These are phyloP conservation scores for Eurytoma californica DNA, from an alignment of 2,888 invertebrate species.

Conservation along the genomic window DNA sequence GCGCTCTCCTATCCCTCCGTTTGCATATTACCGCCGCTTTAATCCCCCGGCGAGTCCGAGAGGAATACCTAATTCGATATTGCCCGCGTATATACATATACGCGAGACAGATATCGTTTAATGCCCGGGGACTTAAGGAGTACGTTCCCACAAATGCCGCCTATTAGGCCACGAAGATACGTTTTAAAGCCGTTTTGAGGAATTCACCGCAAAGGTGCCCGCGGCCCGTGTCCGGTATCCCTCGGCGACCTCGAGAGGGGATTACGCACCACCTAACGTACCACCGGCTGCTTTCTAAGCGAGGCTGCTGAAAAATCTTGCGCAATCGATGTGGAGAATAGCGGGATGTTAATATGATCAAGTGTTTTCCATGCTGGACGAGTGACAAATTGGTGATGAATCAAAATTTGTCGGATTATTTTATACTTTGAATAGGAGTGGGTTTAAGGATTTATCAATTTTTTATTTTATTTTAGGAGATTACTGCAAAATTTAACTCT, in stretches of 20 bases:
- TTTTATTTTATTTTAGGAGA: too few species aligned
- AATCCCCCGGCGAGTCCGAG: conserved; percentile 55
- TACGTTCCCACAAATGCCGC: conserved; percentile 58
- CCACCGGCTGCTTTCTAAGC: not conserved
- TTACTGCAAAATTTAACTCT: too few species aligned
- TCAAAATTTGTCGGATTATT: too few species aligned
- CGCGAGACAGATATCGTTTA: conserved; percentile 33
- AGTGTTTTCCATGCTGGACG: too few species aligned
- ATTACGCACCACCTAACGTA: conserved; percentile 1
- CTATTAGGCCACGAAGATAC: conserved; percentile 49
- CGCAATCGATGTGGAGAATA: too few species aligned
- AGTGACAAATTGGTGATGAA: too few species aligned
- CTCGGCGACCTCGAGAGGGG: not conserved
- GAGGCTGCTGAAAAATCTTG: not conserved
- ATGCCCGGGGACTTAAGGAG: conserved; percentile 49
- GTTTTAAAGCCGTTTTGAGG: conserved; percentile 36
- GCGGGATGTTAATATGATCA: too few species aligned
- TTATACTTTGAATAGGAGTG: too few species aligned
- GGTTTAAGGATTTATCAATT: too few species aligned
- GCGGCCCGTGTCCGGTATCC: not conserved
- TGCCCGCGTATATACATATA: conserved; percentile 35
- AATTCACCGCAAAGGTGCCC: conserved; percentile 12
- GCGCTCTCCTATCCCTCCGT: not conserved
- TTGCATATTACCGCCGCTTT: conserved; percentile 40
- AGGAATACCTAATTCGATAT: conserved; percentile 59